A percentile compares a stretch with the other conserved stretches of the same genome.
Conservation (phyloP, 1,140 invertebrate species). For the Drosophila pallidifrons region DNA sequence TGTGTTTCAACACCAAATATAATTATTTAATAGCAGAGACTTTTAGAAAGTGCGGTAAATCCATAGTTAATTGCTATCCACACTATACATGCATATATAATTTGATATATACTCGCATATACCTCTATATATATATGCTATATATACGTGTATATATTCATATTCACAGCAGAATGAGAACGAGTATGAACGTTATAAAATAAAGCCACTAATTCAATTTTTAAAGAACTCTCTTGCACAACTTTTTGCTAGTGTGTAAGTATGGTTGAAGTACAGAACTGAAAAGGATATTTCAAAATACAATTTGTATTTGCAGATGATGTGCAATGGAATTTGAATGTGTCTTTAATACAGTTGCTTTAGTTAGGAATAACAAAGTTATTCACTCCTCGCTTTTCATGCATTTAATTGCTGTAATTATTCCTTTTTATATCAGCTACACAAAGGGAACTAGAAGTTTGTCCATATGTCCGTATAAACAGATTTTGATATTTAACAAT, state of each 20-base stretch:
- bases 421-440: no score
- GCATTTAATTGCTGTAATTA: no score
- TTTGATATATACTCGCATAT: conserved; percentile 24
- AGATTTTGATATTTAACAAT: no score
- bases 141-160: conserved; percentile 1
- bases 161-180: conserved; percentile 45
- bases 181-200: conserved; percentile 40
- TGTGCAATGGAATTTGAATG: no score
- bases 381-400: no score
- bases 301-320: no score
- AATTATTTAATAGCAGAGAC: conserved; percentile 43
- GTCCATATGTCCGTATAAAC: no score
- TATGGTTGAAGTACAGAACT: not conserved
- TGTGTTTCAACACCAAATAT: conserved; percentile 66
- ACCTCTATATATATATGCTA: conserved; percentile 5
- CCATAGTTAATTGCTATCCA: conserved; percentile 34
- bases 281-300: no score
- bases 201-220: conserved; percentile 49
- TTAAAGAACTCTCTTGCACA: conserved; percentile 10
- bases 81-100: conserved; percentile 21
- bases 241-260: not conserved
- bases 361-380: no score
- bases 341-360: no score
- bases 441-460: no score
- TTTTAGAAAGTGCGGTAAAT: conserved; percentile 54